Evolutionary conservation across 2,797 vertebrate species (phyloP), one percentile per base, ranked within the genome.

Genomic region (Sparidentex hasta): DNA sequence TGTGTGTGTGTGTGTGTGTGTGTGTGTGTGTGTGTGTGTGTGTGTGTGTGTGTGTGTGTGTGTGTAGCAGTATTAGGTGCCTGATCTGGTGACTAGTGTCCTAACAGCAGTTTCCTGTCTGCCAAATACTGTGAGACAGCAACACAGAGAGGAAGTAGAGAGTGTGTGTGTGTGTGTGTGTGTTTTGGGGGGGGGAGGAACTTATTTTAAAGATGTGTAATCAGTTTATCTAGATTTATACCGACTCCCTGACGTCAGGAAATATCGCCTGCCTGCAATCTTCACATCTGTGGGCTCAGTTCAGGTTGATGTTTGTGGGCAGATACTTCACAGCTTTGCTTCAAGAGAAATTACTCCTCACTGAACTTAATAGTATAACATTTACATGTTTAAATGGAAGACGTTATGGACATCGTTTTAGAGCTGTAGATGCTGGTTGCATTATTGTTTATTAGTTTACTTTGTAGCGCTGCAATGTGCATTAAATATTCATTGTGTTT

Each of bases 81-180:
- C 25, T 21, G 21, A 64, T 74, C 23, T 52, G 17, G 41, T 52
- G 20, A 64, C 7, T 2, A 14, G 47, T 3, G 9, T 23, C 59
- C 12, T 2, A 43, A 62, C 46, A 59, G 59, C 27, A 59, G 71
- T 63, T 83, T 78, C 81, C 72, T 51, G 23, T 46, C 38, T 6
- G 29, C 11, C 7, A 33, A 51, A 78, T 57, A 23, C 52, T 41
- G 7, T 46, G 25, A 4, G 5, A 57, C 41, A 44, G 14, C 4
- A 8, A 70, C 11, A n/a, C 41, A 76, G 65, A 23, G 50, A 65
- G 71, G 81, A 83, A 65, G 63, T 4, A 7, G 3, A 5, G 12
- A 14, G 27, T 17, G 20, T 44, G 46, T 46, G 38, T 46, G 44
- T 38, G 14, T 29, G 8, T 1, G 33, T 38, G 9, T 38, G 38